Conservation (phyloP, 2,797 vertebrate species). For the Scleropages formosus region DNA sequence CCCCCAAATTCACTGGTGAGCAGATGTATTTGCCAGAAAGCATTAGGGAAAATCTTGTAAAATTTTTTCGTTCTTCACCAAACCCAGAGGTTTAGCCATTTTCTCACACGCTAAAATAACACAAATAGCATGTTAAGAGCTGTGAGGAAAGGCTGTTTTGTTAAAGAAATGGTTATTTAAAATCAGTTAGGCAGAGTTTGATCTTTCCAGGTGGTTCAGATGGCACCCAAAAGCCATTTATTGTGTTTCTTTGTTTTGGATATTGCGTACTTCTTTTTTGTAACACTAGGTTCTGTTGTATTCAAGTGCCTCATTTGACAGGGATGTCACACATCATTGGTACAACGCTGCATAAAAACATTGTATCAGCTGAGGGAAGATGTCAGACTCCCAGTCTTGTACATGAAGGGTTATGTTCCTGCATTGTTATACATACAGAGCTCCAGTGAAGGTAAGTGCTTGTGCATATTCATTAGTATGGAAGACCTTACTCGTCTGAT, state of each 20-base stretch:
- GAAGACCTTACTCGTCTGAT: neutral
- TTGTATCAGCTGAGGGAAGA: constrained; percentile 16
- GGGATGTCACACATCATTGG: neutral
- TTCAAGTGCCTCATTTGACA: constrained; percentile 17
- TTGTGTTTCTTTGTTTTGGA: neutral
- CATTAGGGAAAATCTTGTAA: neutral
- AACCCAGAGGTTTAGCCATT: neutral
- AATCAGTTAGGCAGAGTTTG: neutral
- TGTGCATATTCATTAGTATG: constrained; percentile 19
- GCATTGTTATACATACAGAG: neutral
- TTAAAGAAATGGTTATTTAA: constrained; percentile 4
- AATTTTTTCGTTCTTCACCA: neutral
- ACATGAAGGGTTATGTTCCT: neutral
- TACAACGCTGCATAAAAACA: constrained; percentile 9
- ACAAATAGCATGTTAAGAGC: neutral
- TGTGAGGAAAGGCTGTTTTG: neutral
- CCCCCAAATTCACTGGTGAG: too few relatives aligned
- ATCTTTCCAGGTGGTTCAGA: neutral
- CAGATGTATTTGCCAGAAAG: too few relatives aligned
- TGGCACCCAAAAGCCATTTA: neutral
- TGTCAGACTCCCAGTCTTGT: neutral
- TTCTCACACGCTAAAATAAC: neutral
- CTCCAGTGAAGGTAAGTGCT: constrained; percentile 14
- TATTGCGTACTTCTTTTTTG: neutral
- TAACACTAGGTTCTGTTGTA: constrained; percentile 6